A percentile compares a stretch with the other conserved stretches of the same genome.
These are phyloP conservation scores for Protobothrops flavoviridis DNA, from an alignment of 2,113 vertebrate species.

Conservation along the genomic window DNA sequence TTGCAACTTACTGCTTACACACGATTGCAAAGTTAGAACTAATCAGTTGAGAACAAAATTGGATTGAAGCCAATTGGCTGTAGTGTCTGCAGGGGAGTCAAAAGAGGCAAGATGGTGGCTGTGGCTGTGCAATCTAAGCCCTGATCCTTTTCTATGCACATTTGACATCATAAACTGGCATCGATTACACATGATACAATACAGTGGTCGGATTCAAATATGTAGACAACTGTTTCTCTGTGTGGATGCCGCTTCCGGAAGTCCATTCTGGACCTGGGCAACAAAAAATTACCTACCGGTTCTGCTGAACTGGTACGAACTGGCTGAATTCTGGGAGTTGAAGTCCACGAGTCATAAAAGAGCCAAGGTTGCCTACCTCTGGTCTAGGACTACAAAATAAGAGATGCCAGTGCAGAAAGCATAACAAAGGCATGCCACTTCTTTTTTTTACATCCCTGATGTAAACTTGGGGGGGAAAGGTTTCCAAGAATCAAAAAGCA, in stretches of 20 bases:
- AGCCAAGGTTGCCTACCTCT: too few relatives aligned
- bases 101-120: background rate
- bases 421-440: background rate
- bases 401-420: background rate
- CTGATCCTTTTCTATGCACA: background rate
- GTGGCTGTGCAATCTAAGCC: background rate
- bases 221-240: too few relatives aligned
- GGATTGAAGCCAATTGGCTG: background rate
- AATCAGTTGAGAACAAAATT: background rate
- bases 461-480: slow-evolving; percentile 39
- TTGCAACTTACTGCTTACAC: background rate
- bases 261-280: too few relatives aligned
- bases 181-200: background rate
- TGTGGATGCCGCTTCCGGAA: too few relatives aligned
- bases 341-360: too few relatives aligned
- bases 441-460: slow-evolving; percentile 23
- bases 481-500: background rate
- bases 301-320: too few relatives aligned
- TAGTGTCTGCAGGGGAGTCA: background rate
- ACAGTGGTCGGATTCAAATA: too few relatives aligned
- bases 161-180: background rate
- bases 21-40: background rate
- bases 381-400: background rate
- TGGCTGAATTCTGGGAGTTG: too few relatives aligned
- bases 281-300: too few relatives aligned